phyloP scores from a whole-genome alignment of 2,113 vertebrate genomes.

The Promerops cafer region DNA sequence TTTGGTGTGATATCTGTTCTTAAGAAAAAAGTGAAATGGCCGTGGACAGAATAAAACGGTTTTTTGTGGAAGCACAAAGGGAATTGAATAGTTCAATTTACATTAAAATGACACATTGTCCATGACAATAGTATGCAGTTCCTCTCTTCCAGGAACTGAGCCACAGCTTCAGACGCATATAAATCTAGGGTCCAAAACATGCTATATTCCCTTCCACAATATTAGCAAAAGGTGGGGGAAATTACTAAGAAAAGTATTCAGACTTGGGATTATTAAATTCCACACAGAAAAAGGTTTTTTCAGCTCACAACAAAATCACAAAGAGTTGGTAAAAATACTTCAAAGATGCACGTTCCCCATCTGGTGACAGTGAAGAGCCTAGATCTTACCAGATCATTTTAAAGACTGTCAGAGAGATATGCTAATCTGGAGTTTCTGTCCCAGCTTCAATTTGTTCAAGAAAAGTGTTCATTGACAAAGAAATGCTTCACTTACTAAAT shows the following conservation, averaged over 20 bases:
- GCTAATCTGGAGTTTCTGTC: not conserved
- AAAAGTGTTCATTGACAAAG: not conserved
- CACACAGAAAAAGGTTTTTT: not conserved
- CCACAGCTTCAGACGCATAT: not conserved
- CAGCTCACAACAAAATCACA: not conserved
- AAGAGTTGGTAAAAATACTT: slow-evolving; percentile 26
- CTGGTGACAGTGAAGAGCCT: not conserved
- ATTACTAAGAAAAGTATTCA: not conserved
- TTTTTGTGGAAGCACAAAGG: not conserved
- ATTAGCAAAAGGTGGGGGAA: not conserved
- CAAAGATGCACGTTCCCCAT: not conserved
- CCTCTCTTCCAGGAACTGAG: not conserved
- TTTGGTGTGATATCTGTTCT: not conserved
- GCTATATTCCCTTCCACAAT: not conserved
- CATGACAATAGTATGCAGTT: not conserved
- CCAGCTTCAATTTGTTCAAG: not conserved
- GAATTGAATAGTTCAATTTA: not conserved
- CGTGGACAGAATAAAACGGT: not conserved
- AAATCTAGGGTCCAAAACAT: not conserved
- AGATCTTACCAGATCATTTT: not conserved
- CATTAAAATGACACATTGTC: not conserved
- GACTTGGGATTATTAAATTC: not conserved
- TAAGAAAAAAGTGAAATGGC: not conserved
- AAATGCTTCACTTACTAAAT: not conserved
- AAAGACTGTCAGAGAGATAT: not conserved